phyloP scores from a whole-genome alignment of 1,140 invertebrate genomes.

The Cotesia chilonis region DNA sequence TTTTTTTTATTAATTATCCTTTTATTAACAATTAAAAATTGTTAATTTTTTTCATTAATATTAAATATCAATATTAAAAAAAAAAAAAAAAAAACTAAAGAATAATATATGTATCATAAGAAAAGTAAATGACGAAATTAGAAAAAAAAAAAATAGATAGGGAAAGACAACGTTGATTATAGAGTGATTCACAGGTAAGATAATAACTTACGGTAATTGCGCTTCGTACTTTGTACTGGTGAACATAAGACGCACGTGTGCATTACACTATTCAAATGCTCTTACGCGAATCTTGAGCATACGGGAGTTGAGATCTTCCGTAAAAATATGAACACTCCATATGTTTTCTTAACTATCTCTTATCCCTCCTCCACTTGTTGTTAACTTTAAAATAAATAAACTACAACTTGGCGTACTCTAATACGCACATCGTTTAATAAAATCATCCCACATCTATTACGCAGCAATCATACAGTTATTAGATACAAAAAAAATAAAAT shows the following conservation, averaged over 20 bases:
- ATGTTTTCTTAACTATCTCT: slow-evolving; percentile 5
- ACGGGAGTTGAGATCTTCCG: neutral
- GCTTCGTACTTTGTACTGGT: slow-evolving; percentile 60
- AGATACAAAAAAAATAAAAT: too few relatives aligned
- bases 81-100: too few relatives aligned
- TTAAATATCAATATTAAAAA: too few relatives aligned
- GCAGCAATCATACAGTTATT: neutral
- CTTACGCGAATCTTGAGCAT: neutral
- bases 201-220: slow-evolving; percentile 61
- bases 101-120: too few relatives aligned
- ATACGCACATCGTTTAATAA: neutral
- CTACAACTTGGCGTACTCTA: neutral
- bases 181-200: slow-evolving; percentile 59
- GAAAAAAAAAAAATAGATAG: slow-evolving; percentile 46
- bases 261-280: slow-evolving; percentile 15
- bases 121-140: too few relatives aligned
- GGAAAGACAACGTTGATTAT: slow-evolving; percentile 51
- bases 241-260: slow-evolving; percentile 48
- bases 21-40: too few relatives aligned
- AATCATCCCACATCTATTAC: neutral
- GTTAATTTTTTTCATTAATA: too few relatives aligned
- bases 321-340: neutral
- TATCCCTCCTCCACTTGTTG: neutral
- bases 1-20: too few relatives aligned
- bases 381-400: neutral